Base-by-base conservation (phyloP, 1,140 invertebrate species). In the Zaprionus gabonicus region DNA sequence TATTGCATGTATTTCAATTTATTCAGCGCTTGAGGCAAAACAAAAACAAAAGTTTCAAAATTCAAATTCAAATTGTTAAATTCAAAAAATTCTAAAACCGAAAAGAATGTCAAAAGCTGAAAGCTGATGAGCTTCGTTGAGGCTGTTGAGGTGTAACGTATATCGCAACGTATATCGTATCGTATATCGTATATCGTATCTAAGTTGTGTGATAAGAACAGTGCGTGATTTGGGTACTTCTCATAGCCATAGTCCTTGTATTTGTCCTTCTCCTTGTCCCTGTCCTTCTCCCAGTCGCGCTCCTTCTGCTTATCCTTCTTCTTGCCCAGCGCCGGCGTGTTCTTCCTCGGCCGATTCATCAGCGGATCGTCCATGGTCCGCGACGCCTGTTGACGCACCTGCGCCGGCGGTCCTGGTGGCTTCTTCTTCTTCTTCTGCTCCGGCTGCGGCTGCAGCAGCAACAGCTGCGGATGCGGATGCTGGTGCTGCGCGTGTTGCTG, bases 341-440 rank as follows among this genome's bases (percentile, higher is more conserved):
- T 71, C 41, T 86, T 82, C 7, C 91, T 62, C 4, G 91, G 91
- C 0, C 91, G 80, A 76, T 92, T 90, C 91, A 92, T 92, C 58
- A 92, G 56, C 1, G 91, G 91, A 73, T 87, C 83, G 0, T 92
- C 91, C 91, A 92, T 92, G 72, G 79, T 82, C 6, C 91, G 84
- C 1, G 91, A 90, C 0, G 84, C 78, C n/a, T 92, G 91, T 23
- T 86, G 78, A 6, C 91, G 59, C 49, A 78, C 82, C 25, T 92
- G 91, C 0, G 91, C 72, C 27, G 91, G 91, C 15, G 91, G 91
- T 13, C 91, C 91, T 0, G 80, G 87, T 4, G 84, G 75, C 41
- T 92, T 92, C 70, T 92, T 92, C 57, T 92, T 92, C 69, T 92
- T 91, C 58, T 91, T 91, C 23, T 83, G 76, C 4, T 80, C 74